Conservation (phyloP, 2,888 invertebrate genomes). For the Julus scanicus region DNA sequence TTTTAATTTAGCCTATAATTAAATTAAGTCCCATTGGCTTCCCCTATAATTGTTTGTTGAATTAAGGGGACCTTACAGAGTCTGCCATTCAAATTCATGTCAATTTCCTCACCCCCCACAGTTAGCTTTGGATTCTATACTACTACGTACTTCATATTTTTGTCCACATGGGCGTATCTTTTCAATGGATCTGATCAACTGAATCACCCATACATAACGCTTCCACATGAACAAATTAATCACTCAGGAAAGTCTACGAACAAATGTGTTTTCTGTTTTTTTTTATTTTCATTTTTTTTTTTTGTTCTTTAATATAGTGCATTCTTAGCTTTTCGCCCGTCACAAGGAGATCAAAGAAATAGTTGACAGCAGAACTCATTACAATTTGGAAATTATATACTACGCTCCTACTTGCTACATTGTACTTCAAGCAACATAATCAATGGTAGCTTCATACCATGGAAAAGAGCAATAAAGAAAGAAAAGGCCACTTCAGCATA, state of each 20-base stretch:
- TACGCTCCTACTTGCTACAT: background rate
- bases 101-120: background rate
- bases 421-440: background rate
- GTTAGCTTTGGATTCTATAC: background rate
- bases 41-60: constrained; percentile 45
- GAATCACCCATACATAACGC: background rate
- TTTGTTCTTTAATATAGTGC: constrained; percentile 6
- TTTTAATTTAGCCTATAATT: constrained; percentile 45
- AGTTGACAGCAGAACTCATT: constrained; percentile 8
- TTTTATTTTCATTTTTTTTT: background rate
- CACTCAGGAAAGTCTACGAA: background rate
- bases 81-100: background rate
- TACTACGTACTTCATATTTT: background rate
- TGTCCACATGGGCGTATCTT: background rate
- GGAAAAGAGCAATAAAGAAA: background rate
- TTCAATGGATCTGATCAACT: constrained; percentile 23
- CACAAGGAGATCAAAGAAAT: constrained; percentile 15
- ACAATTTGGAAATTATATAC: constrained; percentile 30
- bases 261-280: constrained; percentile 6
- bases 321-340: constrained; percentile 5
- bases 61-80: background rate
- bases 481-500: background rate
- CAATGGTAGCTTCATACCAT: background rate
- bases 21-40: constrained; percentile 36
- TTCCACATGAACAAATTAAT: constrained; percentile 26